Conservation (phyloP, 2,797 vertebrate species). For the Halcyon badia region DNA sequence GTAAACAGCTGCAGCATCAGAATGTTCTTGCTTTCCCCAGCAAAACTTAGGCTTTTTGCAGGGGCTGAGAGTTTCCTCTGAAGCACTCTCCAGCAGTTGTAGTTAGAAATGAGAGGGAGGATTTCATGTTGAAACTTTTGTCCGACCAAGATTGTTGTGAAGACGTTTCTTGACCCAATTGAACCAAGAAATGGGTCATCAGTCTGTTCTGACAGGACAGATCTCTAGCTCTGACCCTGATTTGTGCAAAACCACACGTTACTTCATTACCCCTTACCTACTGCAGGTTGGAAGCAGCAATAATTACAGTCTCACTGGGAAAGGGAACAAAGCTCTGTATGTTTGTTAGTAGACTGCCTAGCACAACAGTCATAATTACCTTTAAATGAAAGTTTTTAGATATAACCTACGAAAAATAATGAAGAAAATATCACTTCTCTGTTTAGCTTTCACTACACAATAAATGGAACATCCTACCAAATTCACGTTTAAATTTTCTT, state of each 20-base stretch:
- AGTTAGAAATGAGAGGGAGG: background rate
- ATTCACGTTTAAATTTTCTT: background rate
- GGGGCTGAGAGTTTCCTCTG: background rate
- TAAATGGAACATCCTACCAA: background rate
- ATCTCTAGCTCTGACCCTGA: background rate
- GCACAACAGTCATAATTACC: background rate
- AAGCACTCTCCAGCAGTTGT: background rate
- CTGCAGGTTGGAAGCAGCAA: background rate
- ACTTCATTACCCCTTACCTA: background rate
- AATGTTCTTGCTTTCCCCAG: too few relatives aligned
- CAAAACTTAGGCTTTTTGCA: background rate
- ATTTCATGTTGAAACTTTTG: background rate
- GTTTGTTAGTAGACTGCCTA: background rate
- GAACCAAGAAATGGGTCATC: background rate
- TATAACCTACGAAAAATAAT: background rate
- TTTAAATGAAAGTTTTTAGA: background rate
- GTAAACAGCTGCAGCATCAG: background rate
- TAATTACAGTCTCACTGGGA: background rate
- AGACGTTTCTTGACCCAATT: background rate
- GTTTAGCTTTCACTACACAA: background rate
- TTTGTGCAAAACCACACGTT: background rate
- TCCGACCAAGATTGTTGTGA: background rate
- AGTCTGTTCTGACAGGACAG: background rate
- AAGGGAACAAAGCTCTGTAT: background rate
- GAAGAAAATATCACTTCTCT: background rate